Evolutionary conservation across 1,140 invertebrate species (phyloP).

Genomic region (Arctopsyche grandis): DNA sequence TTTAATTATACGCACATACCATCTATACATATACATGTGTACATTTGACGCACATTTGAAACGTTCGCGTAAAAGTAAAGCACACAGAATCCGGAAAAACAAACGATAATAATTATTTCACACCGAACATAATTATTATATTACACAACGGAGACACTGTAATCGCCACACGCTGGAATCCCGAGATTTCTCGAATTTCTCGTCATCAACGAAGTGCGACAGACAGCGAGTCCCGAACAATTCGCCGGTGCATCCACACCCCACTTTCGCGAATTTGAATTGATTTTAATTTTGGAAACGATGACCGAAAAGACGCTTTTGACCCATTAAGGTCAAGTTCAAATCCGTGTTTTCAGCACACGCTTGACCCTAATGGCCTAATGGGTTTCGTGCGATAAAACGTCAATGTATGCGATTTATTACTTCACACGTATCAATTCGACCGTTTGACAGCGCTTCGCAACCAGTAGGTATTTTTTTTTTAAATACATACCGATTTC

Average conservation of each 20-base stretch:
- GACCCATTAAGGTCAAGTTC: constrained; percentile 19
- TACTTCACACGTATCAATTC: too few species aligned
- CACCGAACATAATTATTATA: neutral
- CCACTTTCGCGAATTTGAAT: neutral
- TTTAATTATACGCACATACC: too few species aligned
- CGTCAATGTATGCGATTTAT: too few species aligned
- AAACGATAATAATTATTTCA: neutral
- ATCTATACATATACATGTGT: too few species aligned
- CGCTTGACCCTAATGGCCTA: neutral
- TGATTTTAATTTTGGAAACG: neutral
- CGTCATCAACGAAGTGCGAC: neutral
- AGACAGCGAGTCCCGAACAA: neutral
- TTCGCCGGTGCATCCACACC: neutral
- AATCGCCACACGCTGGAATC: neutral
- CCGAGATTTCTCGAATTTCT: constrained; percentile 10
- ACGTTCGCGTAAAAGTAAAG: neutral
- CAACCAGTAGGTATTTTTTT: too few species aligned
- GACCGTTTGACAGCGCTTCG: too few species aligned
- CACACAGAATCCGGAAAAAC: neutral
- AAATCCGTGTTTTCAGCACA: neutral
- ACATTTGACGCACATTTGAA: too few species aligned
- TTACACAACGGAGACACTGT: too few species aligned
- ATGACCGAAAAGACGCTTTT: neutral
- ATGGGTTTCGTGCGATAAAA: neutral
- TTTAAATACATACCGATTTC: too few species aligned